Conservation (phyloP, 2,888 invertebrate species). For the Cancer borealis region DNA sequence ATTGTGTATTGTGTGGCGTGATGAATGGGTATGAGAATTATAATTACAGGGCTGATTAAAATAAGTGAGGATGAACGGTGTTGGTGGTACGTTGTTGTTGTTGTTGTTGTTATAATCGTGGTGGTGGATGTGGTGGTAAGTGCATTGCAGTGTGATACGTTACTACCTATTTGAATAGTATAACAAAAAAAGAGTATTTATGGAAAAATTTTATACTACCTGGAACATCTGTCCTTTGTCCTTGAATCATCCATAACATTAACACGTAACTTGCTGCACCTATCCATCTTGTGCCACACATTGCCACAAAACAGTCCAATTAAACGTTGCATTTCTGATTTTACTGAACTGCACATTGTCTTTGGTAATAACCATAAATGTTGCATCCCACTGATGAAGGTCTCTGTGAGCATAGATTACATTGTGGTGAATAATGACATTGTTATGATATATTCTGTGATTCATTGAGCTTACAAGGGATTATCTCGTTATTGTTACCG, state of each 20-base stretch:
- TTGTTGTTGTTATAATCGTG: background rate
- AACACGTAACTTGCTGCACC: no score
- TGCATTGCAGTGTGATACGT: background rate
- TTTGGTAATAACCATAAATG: background rate
- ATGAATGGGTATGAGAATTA: background rate
- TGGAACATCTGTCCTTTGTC: no score
- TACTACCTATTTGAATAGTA: background rate
- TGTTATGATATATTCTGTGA: background rate
- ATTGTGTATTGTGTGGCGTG: background rate
- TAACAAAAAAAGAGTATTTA: no score
- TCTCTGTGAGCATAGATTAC: background rate
- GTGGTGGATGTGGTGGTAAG: background rate
- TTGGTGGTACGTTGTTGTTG: background rate
- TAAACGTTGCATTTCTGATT: background rate
- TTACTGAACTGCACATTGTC: background rate
- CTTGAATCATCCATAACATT: no score
- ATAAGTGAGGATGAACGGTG: background rate
- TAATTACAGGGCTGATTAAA: background rate
- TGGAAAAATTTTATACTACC: no score
- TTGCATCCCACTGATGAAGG: background rate
- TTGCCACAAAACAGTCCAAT: background rate
- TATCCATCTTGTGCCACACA: background rate
- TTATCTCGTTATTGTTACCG: background rate
- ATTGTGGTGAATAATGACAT: background rate
- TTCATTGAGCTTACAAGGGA: background rate